Evolutionary conservation across 1,140 invertebrate genomes (phyloP), one percentile per base, ranked within the genome.

Genomic region (Eurosta solidaginis): DNA sequence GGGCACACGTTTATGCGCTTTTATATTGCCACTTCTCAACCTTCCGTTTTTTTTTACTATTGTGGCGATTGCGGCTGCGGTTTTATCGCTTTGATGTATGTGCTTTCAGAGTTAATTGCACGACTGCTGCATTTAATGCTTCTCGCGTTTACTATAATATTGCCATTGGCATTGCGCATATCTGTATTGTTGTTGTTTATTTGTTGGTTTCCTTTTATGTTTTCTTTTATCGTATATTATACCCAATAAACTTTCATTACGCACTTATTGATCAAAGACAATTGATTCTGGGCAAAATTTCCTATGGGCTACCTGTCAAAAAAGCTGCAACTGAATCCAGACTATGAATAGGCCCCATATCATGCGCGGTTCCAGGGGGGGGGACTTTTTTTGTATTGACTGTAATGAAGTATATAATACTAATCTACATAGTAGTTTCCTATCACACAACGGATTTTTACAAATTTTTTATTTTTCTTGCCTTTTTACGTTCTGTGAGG

Each of bases 41-140:
- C 10, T 74, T 14, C 40, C 7, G 42, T 74, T 74, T 74, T 74
- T 74, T 74, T 45, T 27, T 45, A 22, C 68, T 44, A 42, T 74
- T 5, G 40, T 20, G 40, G 36, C 68, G 68, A 36, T 44, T 74
- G 78, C 45, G 36, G 36, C 20, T 74, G 79, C 84, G 84, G 83
- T 81, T 83, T 84, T 85, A 85, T 85, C 84, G 84, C 83, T 86
- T 86, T 86, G 84, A 86, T 86, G 84, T 86, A 85, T 82, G 84
- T 84, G 82, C 82, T 82, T 81, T 81, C 52, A 83, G 78, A 86
- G 84, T 86, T 85, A 86, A 86, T 86, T 86, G 84, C 84, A 85
- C 82, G 84, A 83, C 84, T 84, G 84, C 84, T 84, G 81, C 81
- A 85, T 81, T 74, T 79, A 78, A 81, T 79, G 79, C 79, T 83